Percentiles rank a stretch among this genome's conserved stretches.
Conservation (phyloP, 2,113 vertebrate species). For the Plecturocebus donacophilus region DNA sequence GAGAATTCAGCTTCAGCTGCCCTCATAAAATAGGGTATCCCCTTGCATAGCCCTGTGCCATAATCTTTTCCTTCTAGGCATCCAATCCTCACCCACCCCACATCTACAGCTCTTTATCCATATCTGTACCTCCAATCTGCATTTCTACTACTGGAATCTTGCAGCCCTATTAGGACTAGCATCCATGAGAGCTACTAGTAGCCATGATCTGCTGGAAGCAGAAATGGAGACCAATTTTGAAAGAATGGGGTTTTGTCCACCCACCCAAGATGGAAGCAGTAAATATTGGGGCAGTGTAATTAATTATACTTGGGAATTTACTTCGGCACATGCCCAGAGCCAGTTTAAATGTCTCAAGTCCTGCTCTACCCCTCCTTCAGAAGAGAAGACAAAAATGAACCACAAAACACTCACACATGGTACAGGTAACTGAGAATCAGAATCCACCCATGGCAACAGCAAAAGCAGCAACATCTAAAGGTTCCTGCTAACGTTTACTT, state of each 20-base stretch:
- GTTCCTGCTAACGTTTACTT: background rate
- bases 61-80: background rate
- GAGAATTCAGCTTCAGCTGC: background rate
- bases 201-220: background rate
- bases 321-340: background rate
- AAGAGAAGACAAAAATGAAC: background rate
- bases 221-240: slow-evolving; percentile 10
- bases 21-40: background rate
- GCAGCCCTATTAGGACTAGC: background rate
- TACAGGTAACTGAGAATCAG: background rate
- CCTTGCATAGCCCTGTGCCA: no score
- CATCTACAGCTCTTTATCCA: background rate
- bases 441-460: background rate
- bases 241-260: slow-evolving; percentile 10
- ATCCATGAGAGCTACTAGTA: background rate
- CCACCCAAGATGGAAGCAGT: slow-evolving; percentile 7
- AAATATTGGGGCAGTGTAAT: background rate
- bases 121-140: background rate
- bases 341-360: background rate
- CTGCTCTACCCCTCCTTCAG: background rate
- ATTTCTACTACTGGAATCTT: slow-evolving; percentile 1
- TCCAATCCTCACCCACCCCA: background rate
- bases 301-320: slow-evolving; percentile 24
- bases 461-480: background rate
- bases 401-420: background rate